Percentiles rank a stretch among this genome's conserved stretches.
These are phyloP conservation scores for Hoplodrina blanda DNA, from an alignment of 2,888 invertebrate species.

Conservation along the genomic window DNA sequence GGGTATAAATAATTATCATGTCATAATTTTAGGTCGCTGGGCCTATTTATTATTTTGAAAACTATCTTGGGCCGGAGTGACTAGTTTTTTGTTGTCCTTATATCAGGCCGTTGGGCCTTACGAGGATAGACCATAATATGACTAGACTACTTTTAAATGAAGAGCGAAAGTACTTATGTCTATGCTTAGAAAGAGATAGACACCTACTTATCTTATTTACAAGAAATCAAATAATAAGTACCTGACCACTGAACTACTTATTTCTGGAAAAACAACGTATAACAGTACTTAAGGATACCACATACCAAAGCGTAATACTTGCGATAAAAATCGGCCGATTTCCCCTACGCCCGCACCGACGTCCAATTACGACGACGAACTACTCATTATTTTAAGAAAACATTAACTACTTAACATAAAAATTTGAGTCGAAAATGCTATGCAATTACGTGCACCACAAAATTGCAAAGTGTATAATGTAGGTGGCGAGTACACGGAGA, in stretches of 20 bases:
- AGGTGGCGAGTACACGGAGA: constrained; percentile 58
- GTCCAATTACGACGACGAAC: constrained; percentile 75
- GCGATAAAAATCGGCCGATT: constrained; percentile 71
- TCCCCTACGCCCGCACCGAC: constrained; percentile 64
- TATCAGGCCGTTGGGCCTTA: no score
- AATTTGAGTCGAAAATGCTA: constrained; percentile 80
- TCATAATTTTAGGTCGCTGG: no score
- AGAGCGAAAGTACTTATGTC: no score
- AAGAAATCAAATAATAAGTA: background rate
- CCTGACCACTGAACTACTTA: background rate
- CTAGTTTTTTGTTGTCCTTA: no score
- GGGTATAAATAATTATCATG: no score
- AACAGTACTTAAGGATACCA: constrained; percentile 42
- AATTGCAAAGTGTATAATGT: constrained; percentile 81
- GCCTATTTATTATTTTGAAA: no score
- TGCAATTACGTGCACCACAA: constrained; percentile 81
- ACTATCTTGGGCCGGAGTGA: no score
- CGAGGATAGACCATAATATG: no score
- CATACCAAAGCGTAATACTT: constrained; percentile 59
- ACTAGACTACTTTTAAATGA: no score
- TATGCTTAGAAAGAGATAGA: no score
- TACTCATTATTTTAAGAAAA: constrained; percentile 85
- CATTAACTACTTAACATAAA: constrained; percentile 83
- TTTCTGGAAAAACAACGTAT: constrained; percentile 4
- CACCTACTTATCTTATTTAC: no score